Evolutionary conservation across 2,888 invertebrate species (phyloP), one percentile per base, ranked within the genome.

Genomic region (Hirudinaria manillensis): DNA sequence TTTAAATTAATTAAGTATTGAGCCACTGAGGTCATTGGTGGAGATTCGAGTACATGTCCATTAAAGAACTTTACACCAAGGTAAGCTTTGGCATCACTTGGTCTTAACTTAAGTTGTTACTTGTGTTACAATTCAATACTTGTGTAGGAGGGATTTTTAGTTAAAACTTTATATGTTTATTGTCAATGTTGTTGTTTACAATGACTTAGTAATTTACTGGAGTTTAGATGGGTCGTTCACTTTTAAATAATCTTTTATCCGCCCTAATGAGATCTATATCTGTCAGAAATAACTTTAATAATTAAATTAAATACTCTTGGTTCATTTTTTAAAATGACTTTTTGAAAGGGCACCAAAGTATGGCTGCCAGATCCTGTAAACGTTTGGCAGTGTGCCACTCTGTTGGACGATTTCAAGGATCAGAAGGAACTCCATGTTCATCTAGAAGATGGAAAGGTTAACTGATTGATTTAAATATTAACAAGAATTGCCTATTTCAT

Each of bases 311-410:
- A 53, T 56, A 32, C 51, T 4, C 24, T 61, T 27, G 13, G 45
- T 45, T 45, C n/a, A 13, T 21, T 38, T 13, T 27, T 55, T 21
- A 19, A 53, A 24, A 21, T 72, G 6, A 56, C 32, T 72, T 36
- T 56, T 29, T 56, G 3, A 45, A 81, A 95, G 94, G 94, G 92
- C 78, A 91, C 94, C 80, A 89, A 91, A 84, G 91, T 97, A 86
- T 97, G 97, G 96, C 89, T 96, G 81, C 92, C 93, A 72, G 92
- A 95, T 86, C 87, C 90, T 29, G 90, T 91, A 75, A 89, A 89
- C 77, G 93, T 96, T 55, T 97, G 97, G 96, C 91, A 93, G 86
- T 90, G 91, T 36, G 95, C 93, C 34, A 89, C 90, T 67, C 89
- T 97, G 53, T 87, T 90, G 56, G 90, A 92, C 77, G 90, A 93